A percentile compares a stretch with the other conserved stretches of the same genome.
Conservation (phyloP, 2,888 invertebrate species). For the Syrphus vitripennis region DNA sequence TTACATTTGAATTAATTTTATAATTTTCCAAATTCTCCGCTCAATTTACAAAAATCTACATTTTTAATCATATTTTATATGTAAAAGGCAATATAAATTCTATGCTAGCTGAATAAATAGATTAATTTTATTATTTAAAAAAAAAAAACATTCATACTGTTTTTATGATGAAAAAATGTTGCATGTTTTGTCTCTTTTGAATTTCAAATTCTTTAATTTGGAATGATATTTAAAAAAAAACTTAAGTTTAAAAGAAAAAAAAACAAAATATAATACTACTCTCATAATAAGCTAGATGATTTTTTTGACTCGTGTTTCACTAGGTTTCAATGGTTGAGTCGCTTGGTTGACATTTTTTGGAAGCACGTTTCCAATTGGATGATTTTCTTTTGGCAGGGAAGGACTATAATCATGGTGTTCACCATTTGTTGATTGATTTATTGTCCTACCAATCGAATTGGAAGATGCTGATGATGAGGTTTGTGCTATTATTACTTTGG, state of each 20-base stretch:
- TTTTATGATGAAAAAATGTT: constrained; percentile 14
- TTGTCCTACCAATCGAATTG: constrained; percentile 16
- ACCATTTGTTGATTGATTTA: neutral
- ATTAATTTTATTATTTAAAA: constrained; percentile 25
- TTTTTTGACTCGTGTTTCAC: constrained; percentile 40
- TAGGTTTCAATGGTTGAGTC: neutral
- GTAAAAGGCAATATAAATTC: constrained; percentile 67
- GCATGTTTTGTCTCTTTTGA: constrained; percentile 4
- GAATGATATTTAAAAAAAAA: constrained; percentile 47
- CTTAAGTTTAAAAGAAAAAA: neutral
- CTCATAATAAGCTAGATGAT: constrained; percentile 23
- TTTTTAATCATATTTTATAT: constrained; percentile 61
- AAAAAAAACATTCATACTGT: neutral
- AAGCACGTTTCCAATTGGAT: constrained; percentile 55
- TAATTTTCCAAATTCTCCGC: constrained; percentile 24
- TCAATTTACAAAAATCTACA: constrained; percentile 37
- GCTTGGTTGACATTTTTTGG: constrained; percentile 36
- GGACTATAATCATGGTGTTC: neutral
- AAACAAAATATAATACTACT: constrained; percentile 42
- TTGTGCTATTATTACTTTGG: constrained; percentile 55
- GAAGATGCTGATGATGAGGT: constrained; percentile 34
- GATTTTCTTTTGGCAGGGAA: constrained; percentile 30
- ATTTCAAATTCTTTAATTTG: constrained; percentile 36
- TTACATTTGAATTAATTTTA: neutral
- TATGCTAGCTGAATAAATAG: constrained; percentile 66